These are phyloP conservation scores for Salminus brasiliensis DNA, from an alignment of 2,113 vertebrate species.

Conservation along the genomic window DNA sequence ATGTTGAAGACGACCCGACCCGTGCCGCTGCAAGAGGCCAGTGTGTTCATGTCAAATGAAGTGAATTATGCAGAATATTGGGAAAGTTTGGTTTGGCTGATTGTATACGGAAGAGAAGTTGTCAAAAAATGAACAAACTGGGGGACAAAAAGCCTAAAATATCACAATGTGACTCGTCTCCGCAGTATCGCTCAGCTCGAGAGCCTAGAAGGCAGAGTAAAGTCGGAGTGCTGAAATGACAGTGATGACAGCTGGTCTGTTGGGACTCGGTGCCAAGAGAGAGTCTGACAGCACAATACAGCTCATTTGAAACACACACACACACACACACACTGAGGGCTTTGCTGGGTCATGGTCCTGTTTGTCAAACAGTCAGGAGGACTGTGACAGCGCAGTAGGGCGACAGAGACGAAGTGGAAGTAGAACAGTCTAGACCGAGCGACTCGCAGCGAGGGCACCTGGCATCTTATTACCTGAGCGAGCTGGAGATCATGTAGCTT, in stretches of 20 bases:
- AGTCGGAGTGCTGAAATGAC: slow-evolving; percentile 1
- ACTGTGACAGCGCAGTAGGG: neutral
- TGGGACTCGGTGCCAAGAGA: slow-evolving; percentile 8
- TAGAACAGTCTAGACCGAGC: neutral
- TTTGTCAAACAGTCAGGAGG: slow-evolving; percentile 32
- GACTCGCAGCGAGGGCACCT: neutral
- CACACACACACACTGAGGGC: neutral
- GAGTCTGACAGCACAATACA: slow-evolving; percentile 7
- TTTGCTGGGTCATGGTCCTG: slow-evolving; percentile 20
- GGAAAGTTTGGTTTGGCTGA: too few relatives aligned
- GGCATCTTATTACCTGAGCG: neutral
- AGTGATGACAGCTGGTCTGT: slow-evolving; percentile 20
- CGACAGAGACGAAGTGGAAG: slow-evolving; percentile 16
- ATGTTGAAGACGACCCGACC: too few relatives aligned
- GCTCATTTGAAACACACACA: neutral
- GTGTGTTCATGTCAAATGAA: too few relatives aligned
- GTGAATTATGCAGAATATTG: too few relatives aligned
- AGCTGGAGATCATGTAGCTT: neutral
- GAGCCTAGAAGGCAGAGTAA: too few relatives aligned
- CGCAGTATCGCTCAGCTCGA: too few relatives aligned
- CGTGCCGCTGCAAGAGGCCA: too few relatives aligned
- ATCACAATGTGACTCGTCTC: too few relatives aligned
- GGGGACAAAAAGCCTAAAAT: too few relatives aligned
- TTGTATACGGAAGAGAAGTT: too few relatives aligned
- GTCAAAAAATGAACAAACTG: too few relatives aligned